Evolutionary conservation across 2,113 vertebrate species (phyloP).

Genomic region (Brienomyrus longianalis): DNA sequence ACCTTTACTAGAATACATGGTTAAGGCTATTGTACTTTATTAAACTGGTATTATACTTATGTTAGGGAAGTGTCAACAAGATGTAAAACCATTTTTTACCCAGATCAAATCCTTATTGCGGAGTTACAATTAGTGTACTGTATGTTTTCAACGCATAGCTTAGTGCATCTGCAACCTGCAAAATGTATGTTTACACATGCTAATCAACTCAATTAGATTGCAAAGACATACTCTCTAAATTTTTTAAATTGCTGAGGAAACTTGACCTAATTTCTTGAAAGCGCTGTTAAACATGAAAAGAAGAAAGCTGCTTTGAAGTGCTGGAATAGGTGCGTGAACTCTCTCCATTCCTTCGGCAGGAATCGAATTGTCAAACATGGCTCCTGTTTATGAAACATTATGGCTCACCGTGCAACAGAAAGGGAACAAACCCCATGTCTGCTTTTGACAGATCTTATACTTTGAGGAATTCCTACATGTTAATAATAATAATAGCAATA

Average conservation of each 20-base stretch:
- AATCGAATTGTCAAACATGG: slow-evolving; percentile 28
- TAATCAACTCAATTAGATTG: slow-evolving; percentile 61
- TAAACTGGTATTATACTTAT: not conserved
- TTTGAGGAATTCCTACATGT: slow-evolving; percentile 25
- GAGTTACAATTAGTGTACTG: not conserved
- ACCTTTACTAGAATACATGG: not conserved
- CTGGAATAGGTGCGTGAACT: slow-evolving; percentile 59
- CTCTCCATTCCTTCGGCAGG: slow-evolving; percentile 44
- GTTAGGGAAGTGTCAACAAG: not conserved
- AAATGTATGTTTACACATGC: slow-evolving; percentile 61
- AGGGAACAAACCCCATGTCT: slow-evolving; percentile 34
- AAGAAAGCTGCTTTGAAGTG: slow-evolving; percentile 63
- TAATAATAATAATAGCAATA: slow-evolving; percentile 15
- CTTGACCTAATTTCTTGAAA: slow-evolving; percentile 60
- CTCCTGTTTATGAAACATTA: slow-evolving; percentile 44
- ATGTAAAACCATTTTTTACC: not conserved
- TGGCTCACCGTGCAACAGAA: slow-evolving; percentile 43
- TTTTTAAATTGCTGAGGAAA: slow-evolving; percentile 65
- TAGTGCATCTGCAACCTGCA: slow-evolving; percentile 30
- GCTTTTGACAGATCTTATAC: slow-evolving; percentile 33
- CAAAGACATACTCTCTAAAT: slow-evolving; percentile 61
- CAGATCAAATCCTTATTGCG: not conserved
- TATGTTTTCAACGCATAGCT: slow-evolving; percentile 2
- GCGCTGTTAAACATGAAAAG: slow-evolving; percentile 56
- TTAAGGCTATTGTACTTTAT: not conserved